Evolutionary conservation across 2,113 vertebrate genomes (phyloP).

Genomic region (Oryctolagus cuniculus): DNA sequence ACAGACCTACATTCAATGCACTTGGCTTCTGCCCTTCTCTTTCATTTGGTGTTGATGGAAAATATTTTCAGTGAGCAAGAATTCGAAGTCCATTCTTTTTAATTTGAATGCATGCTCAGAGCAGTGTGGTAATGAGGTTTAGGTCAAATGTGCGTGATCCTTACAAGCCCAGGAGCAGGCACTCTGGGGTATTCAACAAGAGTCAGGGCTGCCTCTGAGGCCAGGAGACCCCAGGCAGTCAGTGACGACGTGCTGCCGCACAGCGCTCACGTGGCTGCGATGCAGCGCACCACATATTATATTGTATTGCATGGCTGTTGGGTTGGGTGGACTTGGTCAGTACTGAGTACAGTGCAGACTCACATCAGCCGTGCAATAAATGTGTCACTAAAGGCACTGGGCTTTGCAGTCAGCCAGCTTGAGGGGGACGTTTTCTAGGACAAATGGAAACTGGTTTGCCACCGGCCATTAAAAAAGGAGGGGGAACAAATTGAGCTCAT

Average conservation of each 20-base stretch:
- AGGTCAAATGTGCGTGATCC: not conserved
- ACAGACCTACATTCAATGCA: not conserved
- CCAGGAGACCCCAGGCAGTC: not conserved
- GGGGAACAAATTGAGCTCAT: not conserved
- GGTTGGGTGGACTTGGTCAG: not conserved
- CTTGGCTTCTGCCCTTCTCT: slow-evolving; percentile 16
- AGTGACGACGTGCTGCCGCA: not conserved
- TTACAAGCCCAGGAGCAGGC: not conserved
- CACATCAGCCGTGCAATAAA: not conserved
- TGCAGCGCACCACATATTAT: not conserved
- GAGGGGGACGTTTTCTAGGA: not conserved
- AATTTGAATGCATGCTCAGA: not conserved
- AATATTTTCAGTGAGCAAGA: slow-evolving; percentile 10
- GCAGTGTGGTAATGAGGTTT: not conserved
- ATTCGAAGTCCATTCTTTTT: slow-evolving; percentile 13
- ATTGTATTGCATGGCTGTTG: not conserved
- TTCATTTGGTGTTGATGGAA: not conserved
- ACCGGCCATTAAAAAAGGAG: not conserved
- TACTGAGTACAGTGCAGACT: not conserved
- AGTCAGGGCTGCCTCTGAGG: not conserved
- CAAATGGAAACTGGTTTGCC: not conserved
- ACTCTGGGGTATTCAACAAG: accelerated
- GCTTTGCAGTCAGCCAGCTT: not conserved
- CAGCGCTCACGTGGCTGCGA: not conserved
- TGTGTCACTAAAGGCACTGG: not conserved